phyloP scores from a whole-genome alignment of 2,888 invertebrate species.

The Erebia palarica region DNA sequence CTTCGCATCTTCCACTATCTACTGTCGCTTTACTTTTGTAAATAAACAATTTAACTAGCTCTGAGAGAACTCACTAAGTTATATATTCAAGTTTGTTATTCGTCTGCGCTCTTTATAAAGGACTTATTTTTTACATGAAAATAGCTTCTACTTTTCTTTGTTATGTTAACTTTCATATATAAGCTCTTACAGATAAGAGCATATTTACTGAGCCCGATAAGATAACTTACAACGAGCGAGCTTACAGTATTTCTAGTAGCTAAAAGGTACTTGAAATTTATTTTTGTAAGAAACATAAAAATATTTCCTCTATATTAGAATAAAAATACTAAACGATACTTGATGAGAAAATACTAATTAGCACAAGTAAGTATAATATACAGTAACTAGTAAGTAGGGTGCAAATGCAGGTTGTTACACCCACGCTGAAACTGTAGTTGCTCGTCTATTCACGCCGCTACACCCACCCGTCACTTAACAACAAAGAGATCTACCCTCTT shows the following conservation, averaged over 20 bases:
- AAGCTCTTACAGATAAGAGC: neutral
- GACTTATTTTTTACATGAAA: constrained; percentile 5
- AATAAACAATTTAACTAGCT: constrained; percentile 56
- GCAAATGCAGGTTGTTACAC: constrained; percentile 70
- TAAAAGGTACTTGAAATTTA: neutral
- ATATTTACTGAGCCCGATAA: neutral
- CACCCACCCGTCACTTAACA: constrained; percentile 74
- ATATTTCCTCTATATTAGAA: neutral
- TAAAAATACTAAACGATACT: neutral
- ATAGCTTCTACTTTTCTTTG: neutral
- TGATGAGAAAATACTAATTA: neutral
- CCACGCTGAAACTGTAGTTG: constrained; percentile 76
- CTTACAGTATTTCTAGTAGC: neutral
- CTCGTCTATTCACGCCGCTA: constrained; percentile 66
- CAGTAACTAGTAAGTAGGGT: constrained; percentile 43
- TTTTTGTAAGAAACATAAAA: neutral
- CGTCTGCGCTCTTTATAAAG: constrained; percentile 7
- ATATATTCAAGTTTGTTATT: constrained; percentile 5
- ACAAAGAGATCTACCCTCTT: constrained; percentile 79
- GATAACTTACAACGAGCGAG: neutral
- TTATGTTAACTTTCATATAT: neutral
- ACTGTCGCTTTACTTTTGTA: constrained; percentile 61
- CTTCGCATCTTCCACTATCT: constrained; percentile 68
- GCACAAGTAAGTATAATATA: neutral
- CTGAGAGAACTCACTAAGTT: constrained; percentile 34